Conservation (phyloP, 2,113 vertebrate genomes). For the Enhydra lutris region DNA sequence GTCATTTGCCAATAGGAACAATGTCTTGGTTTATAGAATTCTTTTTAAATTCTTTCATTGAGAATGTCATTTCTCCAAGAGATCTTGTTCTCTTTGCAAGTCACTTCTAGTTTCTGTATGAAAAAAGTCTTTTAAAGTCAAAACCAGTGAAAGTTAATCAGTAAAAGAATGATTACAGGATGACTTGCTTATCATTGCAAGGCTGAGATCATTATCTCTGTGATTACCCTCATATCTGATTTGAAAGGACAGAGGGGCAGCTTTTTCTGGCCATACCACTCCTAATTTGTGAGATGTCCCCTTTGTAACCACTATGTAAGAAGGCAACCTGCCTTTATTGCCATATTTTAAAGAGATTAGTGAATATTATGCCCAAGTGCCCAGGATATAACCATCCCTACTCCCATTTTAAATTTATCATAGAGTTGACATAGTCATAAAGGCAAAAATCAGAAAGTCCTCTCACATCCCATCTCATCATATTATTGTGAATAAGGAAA, state of each 20-base stretch:
- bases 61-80: slow-evolving; percentile 28
- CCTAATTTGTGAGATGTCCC: slow-evolving; percentile 22
- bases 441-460: slow-evolving; percentile 4
- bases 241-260: slow-evolving; percentile 28
- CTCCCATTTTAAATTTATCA: slow-evolving; percentile 11
- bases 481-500: slow-evolving; percentile 39
- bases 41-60: neutral
- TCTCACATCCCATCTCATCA: slow-evolving; percentile 8
- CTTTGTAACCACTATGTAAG: neutral
- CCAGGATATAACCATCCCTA: neutral
- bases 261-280: neutral
- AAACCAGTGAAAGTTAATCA: slow-evolving; percentile 50
- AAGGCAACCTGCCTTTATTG: neutral
- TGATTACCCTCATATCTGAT: slow-evolving; percentile 23
- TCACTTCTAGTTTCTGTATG: slow-evolving; percentile 42
- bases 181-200: slow-evolving; percentile 49
- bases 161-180: slow-evolving; percentile 27
- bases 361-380: neutral
- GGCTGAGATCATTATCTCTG: slow-evolving; percentile 7
- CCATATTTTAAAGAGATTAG: slow-evolving; percentile 6
- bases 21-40: neutral
- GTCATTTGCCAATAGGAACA: neutral
- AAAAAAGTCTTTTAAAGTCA: slow-evolving; percentile 50
- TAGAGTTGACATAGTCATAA: slow-evolving; percentile 21
- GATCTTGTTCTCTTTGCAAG: slow-evolving; percentile 44